Evolutionary conservation across 1,140 invertebrate genomes (phyloP).

Genomic region (Goniozus legneri): DNA sequence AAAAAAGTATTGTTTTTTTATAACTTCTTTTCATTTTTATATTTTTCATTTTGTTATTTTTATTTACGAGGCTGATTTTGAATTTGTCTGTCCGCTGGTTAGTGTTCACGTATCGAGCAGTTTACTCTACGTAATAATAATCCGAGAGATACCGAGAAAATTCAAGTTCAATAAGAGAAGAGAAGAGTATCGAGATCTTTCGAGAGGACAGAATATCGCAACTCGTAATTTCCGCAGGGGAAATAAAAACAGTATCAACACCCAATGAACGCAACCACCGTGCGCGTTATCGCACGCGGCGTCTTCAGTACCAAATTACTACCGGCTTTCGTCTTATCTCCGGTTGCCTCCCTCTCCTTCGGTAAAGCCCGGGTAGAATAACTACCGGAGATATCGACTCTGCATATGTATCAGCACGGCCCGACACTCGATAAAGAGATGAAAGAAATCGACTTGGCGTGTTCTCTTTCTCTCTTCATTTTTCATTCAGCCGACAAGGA

Average conservation of each 20-base stretch:
- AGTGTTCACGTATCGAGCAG: too few relatives aligned
- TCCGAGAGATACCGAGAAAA: not conserved
- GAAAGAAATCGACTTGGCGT: constrained; percentile 11
- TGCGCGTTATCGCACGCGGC: constrained; percentile 16
- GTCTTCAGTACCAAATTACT: constrained; percentile 41
- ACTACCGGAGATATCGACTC: constrained; percentile 50
- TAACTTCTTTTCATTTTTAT: too few relatives aligned
- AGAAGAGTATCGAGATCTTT: not conserved
- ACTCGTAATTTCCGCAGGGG: too few relatives aligned
- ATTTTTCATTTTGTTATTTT: too few relatives aligned
- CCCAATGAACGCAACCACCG: constrained; percentile 14
- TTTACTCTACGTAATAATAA: too few relatives aligned
- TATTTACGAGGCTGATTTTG: too few relatives aligned
- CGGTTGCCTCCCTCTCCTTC: too few relatives aligned
- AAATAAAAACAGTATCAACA: constrained; percentile 10
- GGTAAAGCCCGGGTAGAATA: constrained; percentile 47
- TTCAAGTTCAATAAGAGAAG: not conserved
- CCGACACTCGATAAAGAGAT: constrained; percentile 42
- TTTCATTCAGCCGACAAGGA: too few relatives aligned
- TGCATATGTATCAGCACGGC: constrained; percentile 47
- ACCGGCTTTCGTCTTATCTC: constrained; percentile 42
- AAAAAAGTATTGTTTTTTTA: too few relatives aligned
- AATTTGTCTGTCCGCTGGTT: too few relatives aligned
- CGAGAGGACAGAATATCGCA: too few relatives aligned
- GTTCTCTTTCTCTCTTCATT: too few relatives aligned